Evolutionary conservation across 2,797 vertebrate species (phyloP), one percentile per base, ranked within the genome.

Genomic region (Parotocinclus haroldoi): DNA sequence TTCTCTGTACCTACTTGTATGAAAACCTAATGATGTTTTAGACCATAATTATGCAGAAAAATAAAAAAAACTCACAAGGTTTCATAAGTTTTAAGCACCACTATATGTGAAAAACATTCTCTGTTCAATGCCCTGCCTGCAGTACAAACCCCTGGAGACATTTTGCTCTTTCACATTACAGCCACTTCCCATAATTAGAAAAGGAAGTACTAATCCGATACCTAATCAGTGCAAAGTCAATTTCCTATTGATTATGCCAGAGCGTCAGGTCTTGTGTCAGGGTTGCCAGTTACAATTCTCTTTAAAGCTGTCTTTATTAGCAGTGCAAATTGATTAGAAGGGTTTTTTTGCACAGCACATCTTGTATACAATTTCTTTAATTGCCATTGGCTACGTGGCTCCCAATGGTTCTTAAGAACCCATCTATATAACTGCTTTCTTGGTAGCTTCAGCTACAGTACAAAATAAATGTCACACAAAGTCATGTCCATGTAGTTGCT

Each of bases 281-380:
- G 40, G 12, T 16, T 14, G 18, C 42, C 7, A 10, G 10, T 51
- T 7, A 14, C 0, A 45, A 14, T 49, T 48, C 19, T n/a, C 50
- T 11, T 42, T 42, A 27, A 45, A 8, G 10, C 63, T 60, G 18
- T 17, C 19, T 14, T 3, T 27, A 48, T 27, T 44, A 19, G 16
- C 12, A 14, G 52, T 38, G 37, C 27, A 60, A 17, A 66, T 52
- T 8, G 51, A 61, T 51, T 55, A 9, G 27, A 42, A 44, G 48
- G n/a, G 40, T 18, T 49, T 14, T 50, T 8, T 60, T 14, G 53
- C 37, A 52, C 48, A 40, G 13, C 19, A 63, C 48, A 73, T 65
- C 45, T 68, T 27, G 44, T 19, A 51, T 40, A 56, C 64, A 53
- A 66, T 64, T 68, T 58, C 44, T 68, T 73, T 74, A 58, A 76